phyloP scores from a whole-genome alignment of 2,888 invertebrate species.

The Epiblema foenella region DNA sequence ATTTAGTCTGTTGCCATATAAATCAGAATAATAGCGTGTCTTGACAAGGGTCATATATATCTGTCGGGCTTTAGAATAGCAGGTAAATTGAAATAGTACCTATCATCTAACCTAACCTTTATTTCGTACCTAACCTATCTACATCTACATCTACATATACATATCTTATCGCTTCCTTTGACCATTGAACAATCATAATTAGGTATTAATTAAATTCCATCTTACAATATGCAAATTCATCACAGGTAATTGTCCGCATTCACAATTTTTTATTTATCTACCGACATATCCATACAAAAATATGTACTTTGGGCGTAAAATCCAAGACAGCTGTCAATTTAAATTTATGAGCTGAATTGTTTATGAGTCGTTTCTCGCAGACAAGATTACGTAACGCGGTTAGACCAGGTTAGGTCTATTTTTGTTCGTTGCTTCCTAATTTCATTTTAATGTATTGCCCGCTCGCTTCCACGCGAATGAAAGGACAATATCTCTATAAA shows the following conservation, averaged over 20 bases:
- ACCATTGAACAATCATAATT: background rate
- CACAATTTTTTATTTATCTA: conserved; percentile 2
- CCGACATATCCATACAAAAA: conserved; percentile 4
- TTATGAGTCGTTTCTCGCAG: conserved; percentile 13
- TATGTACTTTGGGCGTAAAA: conserved; percentile 15
- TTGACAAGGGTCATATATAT: too few relatives aligned
- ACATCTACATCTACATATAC: too few relatives aligned
- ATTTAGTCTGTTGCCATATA: too few relatives aligned
- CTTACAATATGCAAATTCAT: conserved; percentile 7
- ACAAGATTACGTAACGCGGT: conserved; percentile 19
- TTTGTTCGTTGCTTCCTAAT: background rate
- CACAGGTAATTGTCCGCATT: conserved; percentile 22
- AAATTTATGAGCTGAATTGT: conserved; percentile 20
- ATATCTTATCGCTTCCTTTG: background rate
- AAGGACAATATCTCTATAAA: too few relatives aligned
- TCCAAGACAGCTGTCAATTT: conserved; percentile 36
- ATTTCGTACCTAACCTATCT: too few relatives aligned
- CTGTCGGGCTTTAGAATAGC: too few relatives aligned
- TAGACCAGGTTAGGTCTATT: background rate
- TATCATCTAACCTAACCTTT: too few relatives aligned
- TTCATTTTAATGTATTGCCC: background rate
- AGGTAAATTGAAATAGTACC: too few relatives aligned
- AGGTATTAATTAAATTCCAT: conserved; percentile 23
- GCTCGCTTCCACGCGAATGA: background rate
- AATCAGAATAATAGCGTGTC: too few relatives aligned